Evolutionary conservation across 2,797 vertebrate species (phyloP), one percentile per base, ranked within the genome.

Genomic region (Crenichthys baileyi): DNA sequence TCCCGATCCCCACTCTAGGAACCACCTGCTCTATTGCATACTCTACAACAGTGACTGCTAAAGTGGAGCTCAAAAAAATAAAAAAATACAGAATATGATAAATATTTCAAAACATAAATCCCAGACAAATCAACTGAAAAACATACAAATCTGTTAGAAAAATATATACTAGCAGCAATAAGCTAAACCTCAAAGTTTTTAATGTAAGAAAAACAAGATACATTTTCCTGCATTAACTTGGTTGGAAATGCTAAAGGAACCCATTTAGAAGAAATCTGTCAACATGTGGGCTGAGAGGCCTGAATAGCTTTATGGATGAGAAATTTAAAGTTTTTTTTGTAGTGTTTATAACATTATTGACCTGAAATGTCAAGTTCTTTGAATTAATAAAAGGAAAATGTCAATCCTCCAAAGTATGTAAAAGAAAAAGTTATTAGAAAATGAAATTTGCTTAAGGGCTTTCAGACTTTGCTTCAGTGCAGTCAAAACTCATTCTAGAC

Each of bases 21-120:
- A 36, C 36, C 36, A 36, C 36, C 36, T 36, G 36, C 36, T 36
- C 18, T 29, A 46, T 81, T 79, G 63, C 26, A 76, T 55, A 61
- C 68, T 73, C 63, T 39, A 6, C 18, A 61, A 22, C 76, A 53
- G 63, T 1, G 8, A 18, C 2, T 58, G 56, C n/a, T 16, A 50
- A 50, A 60, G 56, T 15, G 5, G 12, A 13, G 5, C 13, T 60
- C 26, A 29, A 29, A 29, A 29, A 29, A 60, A 29, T 16, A 2
- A 4, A 15, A 60, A 6, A 36, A 20, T 2, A 8, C 58, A 18
- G 13, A 7, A 8, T 16, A 31, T 20, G 8, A 22, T 22, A 65
- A 65, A 63, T 63, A 36, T 36, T 36, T 36, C 36, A 36, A 36
- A 4, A 36, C 36, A 22, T 22, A 65, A 65, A 36, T 63, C 6